A percentile compares a stretch with the other conserved stretches of the same genome.
These are phyloP conservation scores for Triops longicaudatus DNA, from an alignment of 1,140 invertebrate species.

Conservation along the genomic window DNA sequence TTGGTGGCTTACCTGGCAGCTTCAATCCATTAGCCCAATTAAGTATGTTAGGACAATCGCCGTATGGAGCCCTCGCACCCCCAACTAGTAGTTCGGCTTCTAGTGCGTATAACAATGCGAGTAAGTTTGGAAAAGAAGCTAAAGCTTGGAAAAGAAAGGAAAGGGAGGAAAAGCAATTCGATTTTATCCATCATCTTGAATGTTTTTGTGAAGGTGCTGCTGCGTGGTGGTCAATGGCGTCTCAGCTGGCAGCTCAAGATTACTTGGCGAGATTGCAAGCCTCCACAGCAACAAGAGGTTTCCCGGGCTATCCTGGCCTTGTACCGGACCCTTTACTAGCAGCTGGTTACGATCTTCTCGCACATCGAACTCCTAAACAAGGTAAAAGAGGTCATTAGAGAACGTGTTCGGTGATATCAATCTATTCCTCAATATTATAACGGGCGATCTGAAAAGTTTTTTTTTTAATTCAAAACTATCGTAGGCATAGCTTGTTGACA, in stretches of 20 bases:
- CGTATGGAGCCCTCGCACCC: not conserved
- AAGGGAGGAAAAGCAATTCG: not conserved
- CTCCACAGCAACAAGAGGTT: conserved; percentile 29
- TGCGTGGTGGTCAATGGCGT: conserved; percentile 81
- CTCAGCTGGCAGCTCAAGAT: conserved; percentile 71
- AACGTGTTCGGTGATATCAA: too few species aligned
- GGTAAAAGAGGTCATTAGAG: not conserved
- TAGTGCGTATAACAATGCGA: conserved; percentile 7
- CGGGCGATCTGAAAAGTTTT: too few species aligned
- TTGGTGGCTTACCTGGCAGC: conserved; percentile 20
- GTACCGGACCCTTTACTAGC: conserved; percentile 25
- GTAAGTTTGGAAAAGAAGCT: conserved; percentile 4
- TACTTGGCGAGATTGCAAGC: conserved; percentile 66
- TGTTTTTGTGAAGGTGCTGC: conserved; percentile 38
- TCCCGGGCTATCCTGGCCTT: conserved; percentile 28
- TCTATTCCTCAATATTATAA: too few species aligned
- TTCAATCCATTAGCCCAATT: conserved; percentile 19
- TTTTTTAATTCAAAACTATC: too few species aligned
- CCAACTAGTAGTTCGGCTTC: conserved; percentile 18
- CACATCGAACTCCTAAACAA: conserved; percentile 19
- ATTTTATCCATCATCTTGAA: not conserved
- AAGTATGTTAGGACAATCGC: not conserved
- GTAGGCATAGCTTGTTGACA: too few species aligned
- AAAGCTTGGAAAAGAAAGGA: not conserved
- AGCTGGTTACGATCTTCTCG: conserved; percentile 29